Evolutionary conservation across 2,797 vertebrate genomes (phyloP), one percentile per base, ranked within the genome.

Genomic region (Momotus momota): DNA sequence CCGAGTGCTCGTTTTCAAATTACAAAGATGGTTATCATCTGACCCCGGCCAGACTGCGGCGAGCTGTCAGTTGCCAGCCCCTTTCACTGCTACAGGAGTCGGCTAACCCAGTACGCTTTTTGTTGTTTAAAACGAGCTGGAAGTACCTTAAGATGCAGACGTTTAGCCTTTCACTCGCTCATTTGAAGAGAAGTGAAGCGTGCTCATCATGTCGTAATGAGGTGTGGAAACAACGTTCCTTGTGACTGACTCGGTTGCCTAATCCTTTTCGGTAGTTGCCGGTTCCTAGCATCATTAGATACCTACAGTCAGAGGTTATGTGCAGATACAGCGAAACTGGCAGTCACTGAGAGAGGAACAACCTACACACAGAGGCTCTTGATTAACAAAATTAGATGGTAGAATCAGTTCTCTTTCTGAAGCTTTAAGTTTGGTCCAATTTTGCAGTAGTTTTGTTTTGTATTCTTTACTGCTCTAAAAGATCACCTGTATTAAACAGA

Each of bases 301-400:
- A 3, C 73, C 35, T 4, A 1, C 23, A 1, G 10, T 1, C 25
- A 2, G 57, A 11, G 51, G 5, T 7, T 2, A 6, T 1, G 10
- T 2, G 33, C 26, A 5, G 10, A 9, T 1, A 2, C 4, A 2
- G 38, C 1, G 25, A 23, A 10, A 9, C 10, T 3, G 29, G 49
- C 11, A 1, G 20, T 20, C 2, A 0, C 9, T 19, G 3, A 3
- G 41, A 0, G 10, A 48, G 66, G 27, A 2, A 9, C 6, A 1
- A n/a, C 52, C 12, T 18, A 31, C 3, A 0, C 2, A 1, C 22
- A 4, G 1, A 25, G 48, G 23, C 48, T 49, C 22, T 9, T 8
- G 9, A 46, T 10, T 13, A 3, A 9, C 0, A 9, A 7, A 6
- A 1, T 1, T 8, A 2, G 2, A 22, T 3, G 3, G 60, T 6